Conservation (phyloP, 2,797 vertebrate species). For the Liasis olivaceus region DNA sequence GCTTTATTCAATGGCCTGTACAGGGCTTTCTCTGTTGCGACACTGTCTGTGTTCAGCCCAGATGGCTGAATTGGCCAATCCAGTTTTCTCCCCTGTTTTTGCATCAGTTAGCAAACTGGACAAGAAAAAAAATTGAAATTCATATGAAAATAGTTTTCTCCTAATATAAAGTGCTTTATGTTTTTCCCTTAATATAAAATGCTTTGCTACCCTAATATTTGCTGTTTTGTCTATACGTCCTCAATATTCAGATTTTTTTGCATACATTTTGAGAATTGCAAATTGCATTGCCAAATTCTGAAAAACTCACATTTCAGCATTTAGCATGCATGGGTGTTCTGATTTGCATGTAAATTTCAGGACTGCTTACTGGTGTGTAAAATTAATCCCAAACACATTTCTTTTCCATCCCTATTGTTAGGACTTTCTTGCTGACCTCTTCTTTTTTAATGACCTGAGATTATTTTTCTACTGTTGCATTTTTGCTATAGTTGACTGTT, state of each 20-base stretch:
- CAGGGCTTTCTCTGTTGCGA: not conserved
- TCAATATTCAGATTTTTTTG: not conserved
- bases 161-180: not conserved
- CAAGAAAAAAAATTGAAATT: not conserved
- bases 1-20: not conserved
- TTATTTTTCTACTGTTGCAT: not conserved
- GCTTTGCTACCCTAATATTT: not conserved
- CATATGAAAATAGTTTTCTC: not conserved
- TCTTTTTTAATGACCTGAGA: not conserved
- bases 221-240: not conserved
- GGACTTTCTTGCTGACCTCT: not conserved
- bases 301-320: not conserved
- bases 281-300: not conserved
- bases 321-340: not conserved
- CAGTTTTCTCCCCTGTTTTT: not conserved
- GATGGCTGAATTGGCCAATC: not conserved
- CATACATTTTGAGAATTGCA: not conserved
- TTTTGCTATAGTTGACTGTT: not conserved
- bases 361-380: not conserved
- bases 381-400: not conserved
- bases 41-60: not conserved
- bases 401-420: not conserved
- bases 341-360: not conserved
- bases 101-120: not conserved
- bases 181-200: not conserved